Conservation (phyloP, 2,113 vertebrate genomes). For the Xerus inauris region DNA sequence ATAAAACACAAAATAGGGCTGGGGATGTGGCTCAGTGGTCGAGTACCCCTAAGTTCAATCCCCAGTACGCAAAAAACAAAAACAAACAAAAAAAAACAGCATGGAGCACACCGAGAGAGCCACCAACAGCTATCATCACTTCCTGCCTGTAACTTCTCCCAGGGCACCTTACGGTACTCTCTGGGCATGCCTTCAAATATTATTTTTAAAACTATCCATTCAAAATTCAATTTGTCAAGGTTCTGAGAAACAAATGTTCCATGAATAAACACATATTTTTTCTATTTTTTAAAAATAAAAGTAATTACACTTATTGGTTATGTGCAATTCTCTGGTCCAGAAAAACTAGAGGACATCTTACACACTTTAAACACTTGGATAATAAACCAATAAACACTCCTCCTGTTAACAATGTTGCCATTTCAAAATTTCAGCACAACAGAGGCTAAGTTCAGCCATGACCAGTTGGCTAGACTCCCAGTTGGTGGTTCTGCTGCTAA, state of each 20-base stretch:
- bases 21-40: no score
- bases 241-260: slow-evolving; percentile 17
- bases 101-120: rapidly evolving
- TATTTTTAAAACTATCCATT: neutral
- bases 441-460: neutral
- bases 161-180: neutral
- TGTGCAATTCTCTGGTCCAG: neutral
- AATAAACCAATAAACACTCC: neutral
- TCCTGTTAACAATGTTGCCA: neutral
- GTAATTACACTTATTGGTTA: neutral
- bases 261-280: neutral
- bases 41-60: no score
- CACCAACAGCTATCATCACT: rapidly evolving
- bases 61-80: no score
- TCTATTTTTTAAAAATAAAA: slow-evolving; percentile 13
- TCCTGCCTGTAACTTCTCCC: neutral
- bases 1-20: no score
- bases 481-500: rapidly evolving
- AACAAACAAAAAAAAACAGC: no score
- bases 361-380: neutral
- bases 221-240: neutral
- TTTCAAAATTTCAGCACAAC: neutral
- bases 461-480: neutral
- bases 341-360: slow-evolving; percentile 20
- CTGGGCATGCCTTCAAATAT: neutral